Evolutionary conservation across 2,888 invertebrate genomes (phyloP), one percentile per base, ranked within the genome.

Genomic region (Cephus pulcher): DNA sequence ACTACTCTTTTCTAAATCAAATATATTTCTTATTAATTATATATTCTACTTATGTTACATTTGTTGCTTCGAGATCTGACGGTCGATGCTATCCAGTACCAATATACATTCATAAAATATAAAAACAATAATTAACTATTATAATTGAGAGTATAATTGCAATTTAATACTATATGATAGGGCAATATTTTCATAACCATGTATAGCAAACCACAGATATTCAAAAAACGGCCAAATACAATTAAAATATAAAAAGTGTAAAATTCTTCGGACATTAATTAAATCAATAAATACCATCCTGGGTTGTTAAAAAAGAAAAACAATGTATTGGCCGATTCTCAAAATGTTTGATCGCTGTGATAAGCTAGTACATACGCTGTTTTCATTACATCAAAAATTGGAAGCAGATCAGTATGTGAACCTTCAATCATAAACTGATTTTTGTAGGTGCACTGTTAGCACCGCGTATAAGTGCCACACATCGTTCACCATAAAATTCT

Each of bases 211-310:
- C 86, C 87, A 88, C 88, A 88, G 86, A 84, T 78, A 79, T 85
- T 88, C 85, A 82, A 88, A 82, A 88, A 87, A 78, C 84, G 87
- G 86, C 84, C 86, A 77, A 80, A 74, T n/a, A 77, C 79, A 73
- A 78, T 30, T 30, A 79, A 34, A 32, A 70, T 32, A 78, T 70
- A 73, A 75, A 82, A 79, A 78, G 78, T 79, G 75, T 81, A 75
- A 81, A 80, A 75, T 76, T 69, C 71, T 74, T 40, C 75, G 12
- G 80, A 80, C 34, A 75, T 76, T 78, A 75, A 69, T 74, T 79
- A 78, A 81, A 78, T 81, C 74, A 86, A 85, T 87, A 85, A 84
- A 84, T 88, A 83, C 83, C 85, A 85, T 76, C 80, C 77, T 82
- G 74, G 84, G 84, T 84, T 12, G 1, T 69, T 32, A 73, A 76